phyloP scores from a whole-genome alignment of 2,113 vertebrate genomes.

The Emydura subglobosa region DNA sequence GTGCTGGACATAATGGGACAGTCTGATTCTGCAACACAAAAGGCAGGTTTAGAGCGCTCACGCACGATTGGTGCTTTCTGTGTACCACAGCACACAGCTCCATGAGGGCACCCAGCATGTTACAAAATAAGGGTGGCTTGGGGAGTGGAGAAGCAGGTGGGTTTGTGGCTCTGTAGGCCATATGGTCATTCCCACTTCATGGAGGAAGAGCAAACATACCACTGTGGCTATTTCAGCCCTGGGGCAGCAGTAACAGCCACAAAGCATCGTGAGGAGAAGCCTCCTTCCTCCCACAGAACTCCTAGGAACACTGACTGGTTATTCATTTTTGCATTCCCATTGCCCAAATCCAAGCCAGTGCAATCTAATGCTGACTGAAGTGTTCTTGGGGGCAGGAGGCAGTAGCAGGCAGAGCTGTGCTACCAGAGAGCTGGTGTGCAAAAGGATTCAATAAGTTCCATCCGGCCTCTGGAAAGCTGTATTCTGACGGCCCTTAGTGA shows the following conservation, averaged over 20 bases:
- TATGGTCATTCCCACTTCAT: background rate
- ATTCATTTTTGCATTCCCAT: background rate
- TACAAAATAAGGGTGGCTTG: rapidly evolving
- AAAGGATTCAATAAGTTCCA: background rate
- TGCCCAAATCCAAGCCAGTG: background rate
- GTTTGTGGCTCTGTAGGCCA: background rate
- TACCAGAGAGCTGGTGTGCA: background rate
- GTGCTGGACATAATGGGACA: rapidly evolving
- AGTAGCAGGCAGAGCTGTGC: background rate
- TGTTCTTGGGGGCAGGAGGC: background rate
- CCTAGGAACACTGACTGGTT: background rate
- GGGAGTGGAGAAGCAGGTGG: background rate
- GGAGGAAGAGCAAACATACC: background rate
- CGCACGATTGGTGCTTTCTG: rapidly evolving
- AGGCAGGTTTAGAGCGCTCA: background rate
- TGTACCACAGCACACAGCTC: background rate
- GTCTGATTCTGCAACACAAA: background rate
- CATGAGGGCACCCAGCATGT: background rate
- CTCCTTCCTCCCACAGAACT: background rate
- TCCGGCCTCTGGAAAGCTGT: background rate
- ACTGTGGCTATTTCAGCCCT: background rate
- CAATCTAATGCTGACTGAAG: background rate
- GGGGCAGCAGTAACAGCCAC: rapidly evolving
- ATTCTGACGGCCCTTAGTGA: background rate
- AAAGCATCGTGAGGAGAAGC: background rate